Conservation (phyloP, 1,140 invertebrate genomes). For the Heliothis virescens region DNA sequence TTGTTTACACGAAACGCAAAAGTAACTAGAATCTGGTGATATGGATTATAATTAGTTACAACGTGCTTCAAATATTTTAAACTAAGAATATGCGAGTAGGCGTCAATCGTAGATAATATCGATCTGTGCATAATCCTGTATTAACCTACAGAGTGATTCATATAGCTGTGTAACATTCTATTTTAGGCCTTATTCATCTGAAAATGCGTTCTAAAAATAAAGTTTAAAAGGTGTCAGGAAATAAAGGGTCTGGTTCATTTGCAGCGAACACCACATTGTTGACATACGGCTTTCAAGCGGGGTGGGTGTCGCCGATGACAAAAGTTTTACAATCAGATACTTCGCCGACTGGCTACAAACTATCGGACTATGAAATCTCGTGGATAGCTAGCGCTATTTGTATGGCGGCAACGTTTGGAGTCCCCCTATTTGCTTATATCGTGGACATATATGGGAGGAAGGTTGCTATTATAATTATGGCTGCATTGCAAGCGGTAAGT, state of each 20-base stretch:
- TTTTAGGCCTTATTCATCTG: not conserved
- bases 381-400: slow-evolving; percentile 82
- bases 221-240: not conserved
- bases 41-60: no score
- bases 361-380: slow-evolving; percentile 82
- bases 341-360: slow-evolving; percentile 74
- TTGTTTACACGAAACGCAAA: no score
- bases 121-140: no score
- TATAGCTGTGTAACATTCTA: not conserved
- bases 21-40: no score
- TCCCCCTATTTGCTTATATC: slow-evolving; percentile 35
- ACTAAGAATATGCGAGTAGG: no score
- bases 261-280: slow-evolving; percentile 85
- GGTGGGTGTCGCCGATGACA: slow-evolving; percentile 86
- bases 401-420: slow-evolving; percentile 68
- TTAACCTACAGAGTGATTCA: no score
- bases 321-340: slow-evolving; percentile 75
- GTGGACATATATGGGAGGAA: slow-evolving; percentile 48
- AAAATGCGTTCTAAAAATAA: not conserved
- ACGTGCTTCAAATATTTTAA: no score
- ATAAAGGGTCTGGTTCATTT: slow-evolving; percentile 48
- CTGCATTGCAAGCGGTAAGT: slow-evolving; percentile 45
- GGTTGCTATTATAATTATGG: slow-evolving; percentile 40
- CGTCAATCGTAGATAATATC: no score
- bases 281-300: slow-evolving; percentile 83